Base-by-base conservation (phyloP, 2,888 invertebrate genomes). In the Spatulosminthurus flaviceps region DNA sequence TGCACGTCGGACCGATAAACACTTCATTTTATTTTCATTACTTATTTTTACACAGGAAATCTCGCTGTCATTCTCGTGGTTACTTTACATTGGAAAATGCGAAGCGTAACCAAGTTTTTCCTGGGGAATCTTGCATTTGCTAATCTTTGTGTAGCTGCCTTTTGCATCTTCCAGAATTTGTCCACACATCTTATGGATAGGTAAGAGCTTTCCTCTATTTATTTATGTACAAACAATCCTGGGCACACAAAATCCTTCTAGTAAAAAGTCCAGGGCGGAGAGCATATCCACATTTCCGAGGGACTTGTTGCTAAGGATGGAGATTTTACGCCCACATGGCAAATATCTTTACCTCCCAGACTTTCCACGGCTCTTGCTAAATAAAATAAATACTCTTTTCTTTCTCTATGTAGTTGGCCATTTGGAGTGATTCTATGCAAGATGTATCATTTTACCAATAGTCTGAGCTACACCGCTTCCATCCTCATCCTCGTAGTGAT, bases 101-200 rank as follows among this genome's bases (percentile, higher is more conserved):
- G 95, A 79, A 94, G 95, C 34, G 93, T 94, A 83, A 96, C 96
- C 61, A 96, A 96, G 88, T 95, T 96, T 88, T 96, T 96, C 88
- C 89, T 96, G 87, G 95, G 95, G 26, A 96, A 96, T 88, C 89
- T 96, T 84, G 95, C 96, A 0, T 92, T 94, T 75, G 96, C 96
- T 4, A 96, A 96, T 88, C 91, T 96, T 84, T 94, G 95, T 86
- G 95, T 96, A n/a, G 95, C 94, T 9, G 90, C 95, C 76, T 95
- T 96, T 88, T 96, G 96, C 88, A 94, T 96, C 79, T 93, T 94
- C 87, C 96, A 96, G 87, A 95, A 95, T 87, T 89, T 96, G 86
- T 92, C 93, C 67, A 93, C 93, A 85, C 34, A 34, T 34, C 34
- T 34, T 34, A 34, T 34, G 34, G 34, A 34, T 9, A 34, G 34